These are phyloP conservation scores for Mesitornis unicolor DNA, from an alignment of 2,113 vertebrate species.

Conservation along the genomic window DNA sequence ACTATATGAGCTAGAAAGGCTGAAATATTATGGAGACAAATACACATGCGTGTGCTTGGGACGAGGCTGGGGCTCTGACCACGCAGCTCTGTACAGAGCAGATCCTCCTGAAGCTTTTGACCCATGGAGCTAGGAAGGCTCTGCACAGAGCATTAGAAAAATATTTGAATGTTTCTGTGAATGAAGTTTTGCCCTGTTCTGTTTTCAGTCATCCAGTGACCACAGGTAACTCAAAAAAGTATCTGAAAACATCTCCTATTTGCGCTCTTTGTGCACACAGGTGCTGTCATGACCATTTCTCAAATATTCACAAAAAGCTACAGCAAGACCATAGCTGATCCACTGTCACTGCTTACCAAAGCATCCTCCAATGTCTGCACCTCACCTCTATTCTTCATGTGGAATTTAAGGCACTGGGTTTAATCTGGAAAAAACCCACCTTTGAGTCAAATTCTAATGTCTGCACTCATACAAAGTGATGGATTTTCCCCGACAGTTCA, in stretches of 20 bases:
- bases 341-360: not conserved
- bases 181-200: not conserved
- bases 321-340: not conserved
- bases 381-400: not conserved
- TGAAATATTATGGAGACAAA: not conserved
- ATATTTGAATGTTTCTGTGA: too few species aligned
- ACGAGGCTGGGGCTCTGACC: not conserved
- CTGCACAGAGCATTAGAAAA: not conserved
- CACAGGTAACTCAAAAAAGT: not conserved
- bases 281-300: not conserved
- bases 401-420: not conserved
- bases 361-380: not conserved
- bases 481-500: not conserved
- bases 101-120: not conserved
- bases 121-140: accelerated
- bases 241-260: not conserved
- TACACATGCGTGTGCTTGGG: accelerated
- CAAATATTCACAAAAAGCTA: not conserved
- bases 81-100: accelerated
- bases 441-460: not conserved
- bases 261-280: not conserved
- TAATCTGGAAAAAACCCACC: not conserved
- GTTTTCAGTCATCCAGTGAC: not conserved
- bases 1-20: not conserved
- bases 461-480: not conserved